These are phyloP conservation scores for Oncorhynchus kisutch DNA, from an alignment of 2,113 vertebrate species.

Conservation along the genomic window DNA sequence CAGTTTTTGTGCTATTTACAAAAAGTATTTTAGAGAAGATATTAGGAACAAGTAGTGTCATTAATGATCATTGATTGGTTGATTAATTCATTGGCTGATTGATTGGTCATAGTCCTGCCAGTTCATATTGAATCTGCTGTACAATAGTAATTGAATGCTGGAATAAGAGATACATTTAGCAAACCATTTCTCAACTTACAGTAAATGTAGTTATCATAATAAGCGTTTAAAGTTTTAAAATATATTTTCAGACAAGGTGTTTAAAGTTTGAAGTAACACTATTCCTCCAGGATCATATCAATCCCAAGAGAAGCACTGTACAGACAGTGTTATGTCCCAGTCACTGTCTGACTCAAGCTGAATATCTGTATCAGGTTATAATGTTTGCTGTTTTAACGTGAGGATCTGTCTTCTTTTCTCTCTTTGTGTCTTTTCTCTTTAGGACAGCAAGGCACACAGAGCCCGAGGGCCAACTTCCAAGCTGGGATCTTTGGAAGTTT, in stretches of 20 bases:
- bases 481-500: slow-evolving; percentile 50
- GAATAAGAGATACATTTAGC: not conserved
- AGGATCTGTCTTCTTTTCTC: slow-evolving; percentile 51
- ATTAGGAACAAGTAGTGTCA: not conserved
- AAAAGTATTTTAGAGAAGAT: not conserved
- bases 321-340: slow-evolving; percentile 26
- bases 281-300: not conserved
- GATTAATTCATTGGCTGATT: not conserved
- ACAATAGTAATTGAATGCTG: not conserved
- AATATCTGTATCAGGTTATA: slow-evolving; percentile 68
- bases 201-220: slow-evolving; percentile 20
- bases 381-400: slow-evolving; percentile 73
- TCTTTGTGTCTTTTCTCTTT: slow-evolving; percentile 57
- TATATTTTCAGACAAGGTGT: slow-evolving; percentile 44
- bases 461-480: slow-evolving; percentile 59
- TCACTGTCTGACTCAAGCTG: slow-evolving; percentile 46
- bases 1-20: not conserved
- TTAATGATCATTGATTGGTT: not conserved
- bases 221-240: slow-evolving; percentile 2
- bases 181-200: not conserved
- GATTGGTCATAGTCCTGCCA: not conserved
- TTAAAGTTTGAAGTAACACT: not conserved
- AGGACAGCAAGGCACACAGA: slow-evolving; percentile 60
- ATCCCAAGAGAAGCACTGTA: slow-evolving; percentile 49
- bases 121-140: not conserved